These are phyloP conservation scores for Rotaria socialis DNA, from an alignment of 2,888 invertebrate genomes.

Conservation along the genomic window DNA sequence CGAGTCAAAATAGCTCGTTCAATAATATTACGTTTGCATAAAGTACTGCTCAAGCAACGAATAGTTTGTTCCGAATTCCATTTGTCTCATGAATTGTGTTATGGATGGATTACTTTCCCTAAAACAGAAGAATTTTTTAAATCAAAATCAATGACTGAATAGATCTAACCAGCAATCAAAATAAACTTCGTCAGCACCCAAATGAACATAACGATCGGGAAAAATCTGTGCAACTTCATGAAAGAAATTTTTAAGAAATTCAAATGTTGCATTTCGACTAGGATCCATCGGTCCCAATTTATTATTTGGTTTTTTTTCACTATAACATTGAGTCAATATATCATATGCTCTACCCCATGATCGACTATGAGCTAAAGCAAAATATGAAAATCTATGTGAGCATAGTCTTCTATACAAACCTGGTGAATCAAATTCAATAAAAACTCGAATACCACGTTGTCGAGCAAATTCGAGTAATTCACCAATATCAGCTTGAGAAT, in stretches of 20 bases:
- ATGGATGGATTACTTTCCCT: slow-evolving; percentile 69
- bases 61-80: slow-evolving; percentile 64
- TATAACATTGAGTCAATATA: slow-evolving; percentile 55
- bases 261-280: slow-evolving; percentile 50
- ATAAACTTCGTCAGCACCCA: slow-evolving; percentile 47
- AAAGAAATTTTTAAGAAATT: slow-evolving; percentile 52
- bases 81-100: slow-evolving; percentile 64
- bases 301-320: slow-evolving; percentile 49
- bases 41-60: slow-evolving; percentile 68
- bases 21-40: slow-evolving; percentile 61
- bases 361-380: slow-evolving; percentile 53
- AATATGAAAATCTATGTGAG: too few relatives aligned
- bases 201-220: slow-evolving; percentile 46
- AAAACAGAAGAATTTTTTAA: too few relatives aligned
- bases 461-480: slow-evolving; percentile 45
- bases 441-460: slow-evolving; percentile 43
- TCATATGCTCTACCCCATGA: slow-evolving; percentile 58
- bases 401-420: too few relatives aligned
- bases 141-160: too few relatives aligned
- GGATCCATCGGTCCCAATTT: slow-evolving; percentile 54
- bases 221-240: slow-evolving; percentile 50
- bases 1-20: too few relatives aligned
- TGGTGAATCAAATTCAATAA: slow-evolving; percentile 48
- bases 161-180: slow-evolving; percentile 43
- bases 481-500: slow-evolving; percentile 41